A percentile compares a stretch with the other conserved stretches of the same genome.
These are phyloP conservation scores for Netta rufina DNA, from an alignment of 2,797 vertebrate species.

Conservation along the genomic window DNA sequence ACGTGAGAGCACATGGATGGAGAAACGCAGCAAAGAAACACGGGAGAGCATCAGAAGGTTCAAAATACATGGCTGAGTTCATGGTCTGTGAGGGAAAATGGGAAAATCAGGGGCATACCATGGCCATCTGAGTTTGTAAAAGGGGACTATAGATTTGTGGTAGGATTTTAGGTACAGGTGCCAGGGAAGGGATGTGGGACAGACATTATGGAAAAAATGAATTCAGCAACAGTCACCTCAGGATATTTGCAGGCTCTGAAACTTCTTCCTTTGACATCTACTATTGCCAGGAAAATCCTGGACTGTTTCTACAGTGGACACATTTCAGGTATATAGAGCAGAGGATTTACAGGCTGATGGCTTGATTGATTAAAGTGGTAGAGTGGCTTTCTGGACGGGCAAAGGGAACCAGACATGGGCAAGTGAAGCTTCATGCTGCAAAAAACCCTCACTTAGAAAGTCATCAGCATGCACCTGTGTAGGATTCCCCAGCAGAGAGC, in stretches of 20 bases:
- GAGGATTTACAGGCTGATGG: neutral
- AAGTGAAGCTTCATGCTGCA: neutral
- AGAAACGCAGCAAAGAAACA: neutral
- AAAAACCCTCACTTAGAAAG: neutral
- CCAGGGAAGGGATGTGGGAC: neutral
- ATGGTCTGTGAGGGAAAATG: neutral
- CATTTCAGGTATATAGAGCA: neutral
- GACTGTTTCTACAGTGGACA: neutral
- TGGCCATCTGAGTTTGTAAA: neutral
- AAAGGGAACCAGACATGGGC: neutral
- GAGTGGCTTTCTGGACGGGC: neutral
- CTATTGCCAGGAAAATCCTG: neutral
- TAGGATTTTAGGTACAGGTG: neutral
- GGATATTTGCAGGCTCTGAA: neutral
- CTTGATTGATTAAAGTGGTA: neutral
- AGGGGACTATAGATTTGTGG: neutral
- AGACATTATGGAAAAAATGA: neutral
- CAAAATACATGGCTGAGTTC: neutral
- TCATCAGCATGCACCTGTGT: neutral
- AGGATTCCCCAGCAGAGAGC: constrained; percentile 45
- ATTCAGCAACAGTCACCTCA: rapidly evolving
- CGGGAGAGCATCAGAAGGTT: neutral
- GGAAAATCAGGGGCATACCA: neutral
- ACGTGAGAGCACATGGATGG: neutral
- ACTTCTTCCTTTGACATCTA: rapidly evolving